A percentile compares a stretch with the other conserved stretches of the same genome.
These are phyloP conservation scores for Gymnothorax javanicus DNA, from an alignment of 2,797 vertebrate species.

Conservation along the genomic window DNA sequence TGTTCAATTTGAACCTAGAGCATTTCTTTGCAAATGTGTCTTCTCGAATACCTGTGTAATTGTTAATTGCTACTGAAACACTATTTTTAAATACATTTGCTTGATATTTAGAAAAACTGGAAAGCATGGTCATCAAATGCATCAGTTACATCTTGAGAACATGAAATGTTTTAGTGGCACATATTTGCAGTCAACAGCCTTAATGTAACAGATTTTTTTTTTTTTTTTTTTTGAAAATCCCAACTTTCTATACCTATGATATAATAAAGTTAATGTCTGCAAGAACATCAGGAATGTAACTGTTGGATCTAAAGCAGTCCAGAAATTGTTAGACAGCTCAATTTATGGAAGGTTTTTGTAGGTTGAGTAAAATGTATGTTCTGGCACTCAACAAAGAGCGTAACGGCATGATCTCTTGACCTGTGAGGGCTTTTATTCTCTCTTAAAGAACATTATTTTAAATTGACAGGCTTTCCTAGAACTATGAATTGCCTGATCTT, in stretches of 20 bases:
- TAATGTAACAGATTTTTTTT: slow-evolving; percentile 46
- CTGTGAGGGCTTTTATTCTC: background rate
- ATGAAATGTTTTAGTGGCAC: slow-evolving; percentile 54
- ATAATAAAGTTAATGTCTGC: background rate
- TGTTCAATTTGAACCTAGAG: slow-evolving; percentile 25
- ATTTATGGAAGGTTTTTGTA: background rate
- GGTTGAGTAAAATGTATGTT: slow-evolving; percentile 37
- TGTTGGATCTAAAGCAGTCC: slow-evolving; percentile 12
- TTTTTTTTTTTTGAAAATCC: slow-evolving; percentile 55
- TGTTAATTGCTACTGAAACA: slow-evolving; percentile 58
- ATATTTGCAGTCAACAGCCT: slow-evolving; percentile 57
- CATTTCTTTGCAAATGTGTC: slow-evolving; percentile 48
- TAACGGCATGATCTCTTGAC: slow-evolving; percentile 37
- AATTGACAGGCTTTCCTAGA: background rate
- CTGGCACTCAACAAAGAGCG: slow-evolving; percentile 27
- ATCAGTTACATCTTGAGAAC: slow-evolving; percentile 50
- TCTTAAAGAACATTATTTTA: background rate
- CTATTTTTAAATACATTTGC: slow-evolving; percentile 55
- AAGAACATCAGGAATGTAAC: background rate
- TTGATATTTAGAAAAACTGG: slow-evolving; percentile 50
- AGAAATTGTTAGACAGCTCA: background rate
- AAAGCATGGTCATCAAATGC: slow-evolving; percentile 59
- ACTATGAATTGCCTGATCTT: background rate
- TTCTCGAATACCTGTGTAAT: slow-evolving; percentile 50
- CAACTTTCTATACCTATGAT: slow-evolving; percentile 41